phyloP scores from a whole-genome alignment of 2,113 vertebrate species.

The Carassius auratus region DNA sequence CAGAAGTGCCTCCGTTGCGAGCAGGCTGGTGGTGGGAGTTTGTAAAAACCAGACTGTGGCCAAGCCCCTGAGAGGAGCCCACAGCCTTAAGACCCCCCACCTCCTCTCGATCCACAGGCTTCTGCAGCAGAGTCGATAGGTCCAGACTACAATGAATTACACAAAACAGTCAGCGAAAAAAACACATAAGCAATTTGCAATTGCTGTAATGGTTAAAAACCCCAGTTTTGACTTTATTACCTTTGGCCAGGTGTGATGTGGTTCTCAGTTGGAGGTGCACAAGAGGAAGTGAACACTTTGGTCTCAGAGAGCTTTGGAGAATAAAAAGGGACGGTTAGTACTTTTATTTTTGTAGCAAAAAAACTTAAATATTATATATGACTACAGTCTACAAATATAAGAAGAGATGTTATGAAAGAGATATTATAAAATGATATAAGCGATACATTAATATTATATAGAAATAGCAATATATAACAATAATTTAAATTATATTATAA shows the following conservation, averaged over 20 bases:
- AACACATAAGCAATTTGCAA: not conserved
- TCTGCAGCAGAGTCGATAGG: constrained; percentile 87
- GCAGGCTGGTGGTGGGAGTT: constrained; percentile 87
- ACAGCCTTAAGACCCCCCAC: constrained; percentile 74
- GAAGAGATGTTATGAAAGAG: no score
- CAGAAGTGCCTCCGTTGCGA: constrained; percentile 67
- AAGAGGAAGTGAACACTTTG: constrained; percentile 94
- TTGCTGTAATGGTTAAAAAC: not conserved
- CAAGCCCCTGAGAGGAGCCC: constrained; percentile 79
- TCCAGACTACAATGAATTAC: constrained; percentile 79
- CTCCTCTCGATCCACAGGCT: constrained; percentile 77
- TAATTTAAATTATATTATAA: no score
- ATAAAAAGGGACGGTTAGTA: constrained; percentile 5
- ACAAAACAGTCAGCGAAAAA: not conserved
- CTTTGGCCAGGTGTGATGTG: constrained; percentile 85
- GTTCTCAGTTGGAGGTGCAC: constrained; percentile 85
- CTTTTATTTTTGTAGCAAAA: not conserved
- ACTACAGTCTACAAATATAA: no score
- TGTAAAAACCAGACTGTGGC: constrained; percentile 92
- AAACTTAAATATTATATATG: not conserved
- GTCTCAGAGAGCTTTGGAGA: constrained; percentile 89
- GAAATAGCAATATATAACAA: no score
- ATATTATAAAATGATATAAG: no score
- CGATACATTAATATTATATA: no score
- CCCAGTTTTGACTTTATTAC: constrained; percentile 63